phyloP scores from a whole-genome alignment of 2,113 vertebrate genomes.

The Atractosteus spatula region DNA sequence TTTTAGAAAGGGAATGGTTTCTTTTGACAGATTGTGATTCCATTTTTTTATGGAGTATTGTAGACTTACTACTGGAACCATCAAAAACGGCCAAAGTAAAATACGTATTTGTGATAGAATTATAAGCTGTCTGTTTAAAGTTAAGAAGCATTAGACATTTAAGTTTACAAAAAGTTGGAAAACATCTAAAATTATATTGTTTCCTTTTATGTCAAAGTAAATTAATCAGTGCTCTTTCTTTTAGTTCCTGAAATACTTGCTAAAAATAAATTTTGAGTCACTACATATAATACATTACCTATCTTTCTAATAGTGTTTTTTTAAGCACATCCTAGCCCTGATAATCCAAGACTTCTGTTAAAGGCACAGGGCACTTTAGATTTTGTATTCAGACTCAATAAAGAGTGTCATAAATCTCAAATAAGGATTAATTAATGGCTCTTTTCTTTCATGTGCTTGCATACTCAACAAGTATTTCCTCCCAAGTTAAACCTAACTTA shows the following conservation, averaged over 20 bases:
- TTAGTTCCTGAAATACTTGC: not conserved
- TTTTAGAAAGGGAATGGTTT: conserved; percentile 22
- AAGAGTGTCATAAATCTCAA: conserved; percentile 53
- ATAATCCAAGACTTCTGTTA: conserved; percentile 29
- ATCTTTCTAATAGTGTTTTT: conserved; percentile 30
- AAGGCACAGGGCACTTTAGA: conserved; percentile 58
- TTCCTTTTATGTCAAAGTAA: not conserved
- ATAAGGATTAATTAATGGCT: conserved; percentile 32
- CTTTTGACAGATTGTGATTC: conserved; percentile 26
- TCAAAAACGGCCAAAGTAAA: no score
- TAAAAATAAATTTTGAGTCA: conserved; percentile 25
- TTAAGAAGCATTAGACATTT: no score
- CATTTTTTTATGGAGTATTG: no score
- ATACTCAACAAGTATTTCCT: conserved; percentile 29
- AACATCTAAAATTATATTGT: not conserved
- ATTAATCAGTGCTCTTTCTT: not conserved
- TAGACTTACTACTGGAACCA: no score
- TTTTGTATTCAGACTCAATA: conserved; percentile 44
- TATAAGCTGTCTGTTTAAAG: no score
- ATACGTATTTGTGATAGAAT: no score
- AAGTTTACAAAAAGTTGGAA: no score
- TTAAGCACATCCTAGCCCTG: conserved; percentile 44
- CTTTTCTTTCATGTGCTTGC: conserved; percentile 9
- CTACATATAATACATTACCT: conserved; percentile 41
- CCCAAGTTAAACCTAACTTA: conserved; percentile 25